These are phyloP conservation scores for Colossoma macropomum DNA, from an alignment of 2,113 vertebrate genomes.

Conservation along the genomic window DNA sequence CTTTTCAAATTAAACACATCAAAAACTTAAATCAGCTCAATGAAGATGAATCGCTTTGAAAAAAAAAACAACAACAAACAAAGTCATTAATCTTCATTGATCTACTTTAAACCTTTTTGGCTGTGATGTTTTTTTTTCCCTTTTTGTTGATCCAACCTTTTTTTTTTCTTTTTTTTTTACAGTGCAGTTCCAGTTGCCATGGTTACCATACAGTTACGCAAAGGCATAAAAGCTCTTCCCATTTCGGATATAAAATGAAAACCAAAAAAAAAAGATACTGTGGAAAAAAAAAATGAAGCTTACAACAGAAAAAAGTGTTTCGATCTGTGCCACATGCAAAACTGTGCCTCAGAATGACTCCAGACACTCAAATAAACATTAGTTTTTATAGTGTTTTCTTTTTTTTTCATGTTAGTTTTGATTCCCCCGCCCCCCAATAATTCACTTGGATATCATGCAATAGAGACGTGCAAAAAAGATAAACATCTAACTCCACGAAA, in stretches of 20 bases:
- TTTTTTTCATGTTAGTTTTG: conserved; percentile 61
- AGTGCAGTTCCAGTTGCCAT: conserved; percentile 53
- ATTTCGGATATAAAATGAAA: conserved; percentile 34
- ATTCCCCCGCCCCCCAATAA: conserved; percentile 67
- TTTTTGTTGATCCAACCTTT: neutral
- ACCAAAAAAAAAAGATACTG: neutral
- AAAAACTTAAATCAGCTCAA: conserved; percentile 38
- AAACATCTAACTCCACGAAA: conserved; percentile 83
- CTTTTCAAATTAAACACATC: neutral
- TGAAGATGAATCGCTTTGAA: neutral
- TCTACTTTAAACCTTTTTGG: conserved; percentile 5
- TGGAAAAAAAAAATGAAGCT: conserved; percentile 33
- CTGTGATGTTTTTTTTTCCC: neutral
- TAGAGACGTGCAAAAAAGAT: conserved; percentile 86
- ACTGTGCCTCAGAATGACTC: conserved; percentile 75
- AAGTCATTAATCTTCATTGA: conserved; percentile 27
- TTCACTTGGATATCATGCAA: conserved; percentile 85
- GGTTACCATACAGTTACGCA: conserved; percentile 48
- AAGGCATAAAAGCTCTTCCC: conserved; percentile 75
- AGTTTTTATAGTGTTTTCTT: conserved; percentile 3
- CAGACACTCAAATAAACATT: conserved; percentile 70
- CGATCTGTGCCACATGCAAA: conserved; percentile 79
- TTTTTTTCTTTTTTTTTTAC: conserved; percentile 3
- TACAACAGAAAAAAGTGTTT: conserved; percentile 58
- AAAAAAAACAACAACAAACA: neutral